Conservation (phyloP, 2,113 vertebrate genomes). For the Narcine bancroftii region DNA sequence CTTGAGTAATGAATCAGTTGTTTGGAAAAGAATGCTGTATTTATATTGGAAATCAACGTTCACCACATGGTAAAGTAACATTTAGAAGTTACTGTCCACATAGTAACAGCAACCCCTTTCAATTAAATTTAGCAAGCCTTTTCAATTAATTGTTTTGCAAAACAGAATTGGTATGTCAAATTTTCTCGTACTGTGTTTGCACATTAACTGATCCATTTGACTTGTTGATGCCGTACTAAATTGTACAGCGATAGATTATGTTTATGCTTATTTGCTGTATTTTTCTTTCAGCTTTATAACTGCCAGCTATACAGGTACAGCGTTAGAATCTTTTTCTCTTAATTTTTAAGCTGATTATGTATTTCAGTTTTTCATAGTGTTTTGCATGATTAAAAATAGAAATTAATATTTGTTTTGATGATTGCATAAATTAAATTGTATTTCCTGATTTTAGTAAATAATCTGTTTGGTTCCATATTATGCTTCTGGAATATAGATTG, state of each 20-base stretch:
- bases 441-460: not conserved
- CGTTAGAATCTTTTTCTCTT: not conserved
- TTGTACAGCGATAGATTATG: not conserved
- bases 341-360: not conserved
- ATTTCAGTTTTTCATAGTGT: not conserved
- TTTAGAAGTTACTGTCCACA: not conserved
- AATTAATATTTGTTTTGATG: no score
- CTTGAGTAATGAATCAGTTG: not conserved
- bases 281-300: slow-evolving; percentile 62
- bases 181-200: not conserved
- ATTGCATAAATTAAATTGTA: not conserved
- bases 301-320: slow-evolving; percentile 84
- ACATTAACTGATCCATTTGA: not conserved
- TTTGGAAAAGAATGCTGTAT: not conserved
- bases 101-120: not conserved
- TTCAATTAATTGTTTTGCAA: not conserved
- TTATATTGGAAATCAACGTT: not conserved
- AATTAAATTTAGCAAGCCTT: not conserved
- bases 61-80: not conserved
- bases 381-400: not conserved
- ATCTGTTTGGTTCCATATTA: not conserved
- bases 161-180: not conserved
- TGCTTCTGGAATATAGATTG: no score
- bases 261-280: not conserved
- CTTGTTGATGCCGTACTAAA: not conserved